Evolutionary conservation across 2,888 invertebrate species (phyloP).

Genomic region (Drosophila anomalata): DNA sequence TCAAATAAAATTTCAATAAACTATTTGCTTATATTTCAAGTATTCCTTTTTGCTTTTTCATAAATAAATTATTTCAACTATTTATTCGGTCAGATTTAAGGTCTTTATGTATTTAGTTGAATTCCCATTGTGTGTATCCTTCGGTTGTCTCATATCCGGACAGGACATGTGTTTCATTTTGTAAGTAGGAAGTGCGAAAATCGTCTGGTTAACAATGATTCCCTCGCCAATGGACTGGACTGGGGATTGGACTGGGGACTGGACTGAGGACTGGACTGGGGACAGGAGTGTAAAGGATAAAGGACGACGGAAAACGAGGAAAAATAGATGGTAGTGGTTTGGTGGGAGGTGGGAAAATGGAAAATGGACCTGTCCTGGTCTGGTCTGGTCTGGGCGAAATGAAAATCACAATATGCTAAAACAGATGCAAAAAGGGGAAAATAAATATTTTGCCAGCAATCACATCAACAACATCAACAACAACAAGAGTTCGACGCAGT

Average conservation of each 20-base stretch:
- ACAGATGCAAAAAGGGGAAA: conserved; percentile 15
- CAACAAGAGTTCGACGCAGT: conserved; percentile 29
- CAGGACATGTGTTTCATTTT: conserved; percentile 17
- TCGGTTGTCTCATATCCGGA: conserved; percentile 3
- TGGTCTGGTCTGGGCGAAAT: not conserved
- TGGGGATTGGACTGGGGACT: too few species aligned
- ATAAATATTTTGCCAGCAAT: conserved; percentile 47
- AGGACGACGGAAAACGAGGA: not conserved
- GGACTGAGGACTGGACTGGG: too few species aligned
- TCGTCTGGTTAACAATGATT: conserved; percentile 25
- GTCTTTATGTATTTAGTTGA: not conserved
- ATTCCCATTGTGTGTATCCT: not conserved
- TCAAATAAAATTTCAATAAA: not conserved
- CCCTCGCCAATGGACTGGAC: not conserved
- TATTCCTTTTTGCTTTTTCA: too few species aligned
- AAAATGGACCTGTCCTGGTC: not conserved
- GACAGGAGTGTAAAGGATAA: too few species aligned
- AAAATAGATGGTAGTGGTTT: not conserved
- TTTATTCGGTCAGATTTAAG: not conserved
- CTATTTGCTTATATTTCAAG: not conserved
- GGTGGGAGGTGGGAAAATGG: not conserved
- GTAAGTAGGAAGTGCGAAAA: conserved; percentile 28
- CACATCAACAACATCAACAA: conserved; percentile 5
- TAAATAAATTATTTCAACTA: not conserved
- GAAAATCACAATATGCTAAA: conserved; percentile 35